Base-by-base conservation (phyloP, 2,888 invertebrate species). In the Adineta ricciae region DNA sequence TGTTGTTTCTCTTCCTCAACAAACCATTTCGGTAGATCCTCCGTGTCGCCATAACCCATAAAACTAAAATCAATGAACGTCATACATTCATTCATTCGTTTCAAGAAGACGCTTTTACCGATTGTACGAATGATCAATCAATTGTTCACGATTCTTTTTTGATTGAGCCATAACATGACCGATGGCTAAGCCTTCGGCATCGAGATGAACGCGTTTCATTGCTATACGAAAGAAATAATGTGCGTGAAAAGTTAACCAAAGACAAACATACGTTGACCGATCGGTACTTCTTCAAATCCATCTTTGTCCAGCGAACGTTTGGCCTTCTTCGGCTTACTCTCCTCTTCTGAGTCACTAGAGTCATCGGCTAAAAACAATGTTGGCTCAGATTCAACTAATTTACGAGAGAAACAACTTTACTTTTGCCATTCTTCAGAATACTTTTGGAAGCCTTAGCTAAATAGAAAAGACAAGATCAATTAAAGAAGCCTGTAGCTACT, bases 21-120 rank as follows among this genome's bases (percentile, higher is more conserved):
- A 91, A 99, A 99, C 99, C 99, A 99, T 88, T 94, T 94, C 0
- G 99, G 99, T 83, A 99, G 92, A 89, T 94, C 93, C 32, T 86
- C 83, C 9, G 32, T 82, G 2, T 93, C 93, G 90, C 98, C 98
- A 89, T 96, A 95, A 89, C 95, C 96, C 5, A 94, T 93, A 89
- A 95, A 97, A 84, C 91, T 91, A 87, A 49, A 85, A 36, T 83
- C 87, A n/a, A 83, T 41, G 83, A 56, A 9, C 24, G 1, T 38
- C 1, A 11, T 54, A 41, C n/a, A 46, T 46, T 46, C 5, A n/a
- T 84, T 49, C 3, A 11, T 1, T 8, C 4, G 7, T 49, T 38
- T 24, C 83, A n/a, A 56, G 2, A 84, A 73, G 83, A 49, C 16
- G 24, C 27, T 86, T 86, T 82, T 88, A 91, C 88, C 96, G 93